A percentile compares a stretch with the other conserved stretches of the same genome.
phyloP scores from a whole-genome alignment of 2,888 invertebrate species.

The Thymelicus sylvestris region DNA sequence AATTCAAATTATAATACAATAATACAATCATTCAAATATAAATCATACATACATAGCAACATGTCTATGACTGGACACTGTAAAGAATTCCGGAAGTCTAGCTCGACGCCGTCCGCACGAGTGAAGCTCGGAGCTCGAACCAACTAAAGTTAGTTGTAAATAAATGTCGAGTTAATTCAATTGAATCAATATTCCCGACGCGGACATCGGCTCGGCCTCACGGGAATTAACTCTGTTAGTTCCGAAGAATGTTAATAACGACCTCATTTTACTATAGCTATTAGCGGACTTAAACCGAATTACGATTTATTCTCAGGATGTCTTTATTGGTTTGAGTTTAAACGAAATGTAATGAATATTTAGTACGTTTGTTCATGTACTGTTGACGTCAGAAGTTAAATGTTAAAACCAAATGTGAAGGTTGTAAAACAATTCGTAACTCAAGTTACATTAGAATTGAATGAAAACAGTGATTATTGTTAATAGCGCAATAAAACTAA shows the following conservation, averaged over 20 bases:
- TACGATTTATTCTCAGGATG: slow-evolving; percentile 51
- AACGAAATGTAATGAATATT: slow-evolving; percentile 30
- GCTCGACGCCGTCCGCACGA: slow-evolving; percentile 6
- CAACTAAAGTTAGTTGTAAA: slow-evolving; percentile 54
- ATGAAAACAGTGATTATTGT: too few species aligned
- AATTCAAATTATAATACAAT: too few species aligned
- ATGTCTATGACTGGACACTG: neutral
- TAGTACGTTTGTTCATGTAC: slow-evolving; percentile 4
- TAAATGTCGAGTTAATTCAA: slow-evolving; percentile 53
- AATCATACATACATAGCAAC: too few species aligned
- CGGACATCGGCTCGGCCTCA: slow-evolving; percentile 49
- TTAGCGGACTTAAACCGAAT: slow-evolving; percentile 54
- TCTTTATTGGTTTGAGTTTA: slow-evolving; percentile 37
- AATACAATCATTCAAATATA: too few species aligned
- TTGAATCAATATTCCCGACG: slow-evolving; percentile 54
- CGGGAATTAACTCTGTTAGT: slow-evolving; percentile 53
- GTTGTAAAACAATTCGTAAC: neutral
- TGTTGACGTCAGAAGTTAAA: neutral
- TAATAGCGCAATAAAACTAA: too few species aligned
- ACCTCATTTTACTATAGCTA: slow-evolving; percentile 58
- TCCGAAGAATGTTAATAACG: slow-evolving; percentile 59
- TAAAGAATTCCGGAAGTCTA: slow-evolving; percentile 22
- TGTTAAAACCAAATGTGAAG: neutral
- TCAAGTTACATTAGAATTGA: neutral
- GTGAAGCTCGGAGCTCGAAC: slow-evolving; percentile 18